Percentiles rank a stretch among this genome's conserved stretches.
Evolutionary conservation across 2,797 vertebrate genomes (phyloP).

Genomic region (Nannoperca obscura): DNA sequence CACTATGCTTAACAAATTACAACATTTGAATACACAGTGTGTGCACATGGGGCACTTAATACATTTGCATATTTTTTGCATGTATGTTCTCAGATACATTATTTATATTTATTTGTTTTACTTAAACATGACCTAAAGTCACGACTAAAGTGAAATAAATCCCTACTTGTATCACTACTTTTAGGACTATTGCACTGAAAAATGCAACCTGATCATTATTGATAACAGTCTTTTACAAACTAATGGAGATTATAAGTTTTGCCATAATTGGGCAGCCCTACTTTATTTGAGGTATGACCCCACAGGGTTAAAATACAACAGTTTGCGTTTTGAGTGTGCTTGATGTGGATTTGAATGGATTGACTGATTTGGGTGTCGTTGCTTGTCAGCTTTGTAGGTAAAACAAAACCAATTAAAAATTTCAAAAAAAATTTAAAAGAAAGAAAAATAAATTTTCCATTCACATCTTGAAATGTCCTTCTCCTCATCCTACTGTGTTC

Average conservation of each 20-base stretch:
- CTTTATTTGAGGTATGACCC: constrained; percentile 11
- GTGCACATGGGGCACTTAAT: neutral
- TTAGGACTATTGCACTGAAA: neutral
- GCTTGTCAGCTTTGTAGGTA: constrained; percentile 57
- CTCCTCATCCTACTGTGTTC: constrained; percentile 21
- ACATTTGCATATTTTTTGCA: neutral
- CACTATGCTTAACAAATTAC: constrained; percentile 6
- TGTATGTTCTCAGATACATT: neutral
- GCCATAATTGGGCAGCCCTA: neutral
- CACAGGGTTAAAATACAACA: constrained; percentile 58
- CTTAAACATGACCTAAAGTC: neutral
- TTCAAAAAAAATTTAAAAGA: too few relatives aligned
- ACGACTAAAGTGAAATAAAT: neutral
- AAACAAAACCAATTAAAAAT: too few relatives aligned
- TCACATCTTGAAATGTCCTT: constrained; percentile 23
- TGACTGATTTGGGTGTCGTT: constrained; percentile 26
- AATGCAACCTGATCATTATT: neutral
- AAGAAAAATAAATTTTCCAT: neutral
- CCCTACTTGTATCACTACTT: neutral
- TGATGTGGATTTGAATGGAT: constrained; percentile 40
- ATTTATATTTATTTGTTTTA: neutral
- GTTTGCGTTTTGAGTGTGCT: constrained; percentile 29
- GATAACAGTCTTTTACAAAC: neutral
- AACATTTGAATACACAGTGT: constrained; percentile 13
- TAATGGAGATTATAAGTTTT: neutral